Evolutionary conservation across 2,888 invertebrate genomes (phyloP), one percentile per base, ranked within the genome.

Genomic region (Ennomos erosarius): DNA sequence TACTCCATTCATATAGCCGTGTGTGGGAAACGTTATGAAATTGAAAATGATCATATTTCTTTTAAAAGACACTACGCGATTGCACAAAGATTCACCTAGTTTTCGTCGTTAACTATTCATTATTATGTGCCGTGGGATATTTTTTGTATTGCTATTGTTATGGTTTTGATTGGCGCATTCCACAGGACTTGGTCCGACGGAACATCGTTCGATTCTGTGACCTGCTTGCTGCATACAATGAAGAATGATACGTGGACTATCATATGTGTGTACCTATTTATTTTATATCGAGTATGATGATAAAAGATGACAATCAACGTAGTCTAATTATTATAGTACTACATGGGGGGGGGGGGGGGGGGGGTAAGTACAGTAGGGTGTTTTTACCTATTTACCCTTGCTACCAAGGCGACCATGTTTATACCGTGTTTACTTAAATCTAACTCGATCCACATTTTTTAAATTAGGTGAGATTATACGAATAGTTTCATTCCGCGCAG

Each of bases 41-140:
- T 91, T 90, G 88, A 88, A 90, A 90, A 92, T 88, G 88, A 91
- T 92, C 90, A 87, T 92, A 90, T 91, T 90, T 91, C 90, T 91
- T 91, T 88, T 88, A 90, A 90, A 90, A 90, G 86, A 89, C 89
- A 86, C 89, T 71, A 78, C 81, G 75, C 85, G 80, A 83, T 92
- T 92, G 91, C 91, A 91, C 90, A 91, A 90, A 88, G 92, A 92
- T 92, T 91, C 92, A 91, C 92, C 92, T 92, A 92, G 90, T 92
- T 92, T 90, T 90, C 87, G 90, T 85, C 81, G 87, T 88, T 87
- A 89, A 78, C 90, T 90, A 91, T 92, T 91, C 91, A 91, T 91
- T 87, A 86, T 83, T 88, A 84, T 87, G 84, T 88, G 88, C 89
- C 90, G 92, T 92, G 92, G 83, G 92, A 91, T 71, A 75, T 78